Evolutionary conservation across 2,113 vertebrate species (phyloP).

Genomic region (Bothrops jararaca): DNA sequence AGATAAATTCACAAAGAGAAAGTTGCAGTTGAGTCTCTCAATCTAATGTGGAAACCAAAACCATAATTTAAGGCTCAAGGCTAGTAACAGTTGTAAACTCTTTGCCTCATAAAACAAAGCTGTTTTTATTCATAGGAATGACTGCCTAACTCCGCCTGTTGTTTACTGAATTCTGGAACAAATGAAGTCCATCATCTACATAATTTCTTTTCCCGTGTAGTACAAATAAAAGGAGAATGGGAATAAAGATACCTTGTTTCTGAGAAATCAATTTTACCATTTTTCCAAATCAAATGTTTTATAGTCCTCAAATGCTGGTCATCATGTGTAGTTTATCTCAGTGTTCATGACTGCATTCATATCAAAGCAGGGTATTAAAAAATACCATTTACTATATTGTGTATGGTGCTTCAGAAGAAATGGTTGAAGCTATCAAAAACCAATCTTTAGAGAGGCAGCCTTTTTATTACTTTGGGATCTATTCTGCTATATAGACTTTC

Average conservation of each 20-base stretch:
- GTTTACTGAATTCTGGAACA: constrained; percentile 28
- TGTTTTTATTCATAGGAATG: constrained; percentile 27
- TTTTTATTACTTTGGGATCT: no score
- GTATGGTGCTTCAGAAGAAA: not conserved
- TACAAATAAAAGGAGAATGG: not conserved
- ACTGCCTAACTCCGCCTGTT: constrained; percentile 16
- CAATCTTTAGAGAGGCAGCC: not conserved
- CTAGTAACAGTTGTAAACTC: constrained; percentile 24
- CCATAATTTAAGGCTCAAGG: constrained; percentile 28
- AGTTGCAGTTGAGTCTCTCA: constrained; percentile 2
- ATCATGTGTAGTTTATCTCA: constrained; percentile 18
- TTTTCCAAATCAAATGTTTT: not conserved
- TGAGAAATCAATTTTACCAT: constrained; percentile 2
- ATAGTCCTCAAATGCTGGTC: not conserved
- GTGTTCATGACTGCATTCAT: constrained; percentile 15
- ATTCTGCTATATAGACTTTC: not conserved
- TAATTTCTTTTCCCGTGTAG: constrained; percentile 30
- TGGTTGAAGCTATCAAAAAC: not conserved
- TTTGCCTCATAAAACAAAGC: constrained; percentile 31
- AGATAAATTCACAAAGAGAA: constrained; percentile 12
- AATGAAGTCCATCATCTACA: constrained; percentile 27
- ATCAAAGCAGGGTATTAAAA: constrained; percentile 1
- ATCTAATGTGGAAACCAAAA: constrained; percentile 22
- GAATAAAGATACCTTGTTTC: constrained; percentile 20
- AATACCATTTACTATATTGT: not conserved